These are phyloP conservation scores for Pachypeltis micranthus DNA, from an alignment of 1,140 invertebrate genomes.

Conservation along the genomic window DNA sequence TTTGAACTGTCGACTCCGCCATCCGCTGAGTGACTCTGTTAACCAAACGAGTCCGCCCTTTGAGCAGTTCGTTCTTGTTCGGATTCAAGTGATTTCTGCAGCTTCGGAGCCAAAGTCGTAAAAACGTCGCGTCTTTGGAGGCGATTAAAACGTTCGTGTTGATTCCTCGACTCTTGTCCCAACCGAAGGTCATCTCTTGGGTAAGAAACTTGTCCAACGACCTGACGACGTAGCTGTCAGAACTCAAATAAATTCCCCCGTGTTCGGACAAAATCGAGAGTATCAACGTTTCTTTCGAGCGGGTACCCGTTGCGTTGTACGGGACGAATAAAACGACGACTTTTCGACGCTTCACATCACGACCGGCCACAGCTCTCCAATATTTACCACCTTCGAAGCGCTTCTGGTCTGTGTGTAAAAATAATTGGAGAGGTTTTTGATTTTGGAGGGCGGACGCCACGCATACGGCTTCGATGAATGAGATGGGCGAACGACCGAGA, in stretches of 20 bases:
- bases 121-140: constrained; percentile 30
- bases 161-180: constrained; percentile 21
- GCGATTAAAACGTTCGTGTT: constrained; percentile 27
- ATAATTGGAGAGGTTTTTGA: not conserved
- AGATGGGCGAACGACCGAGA: not conserved
- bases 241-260: constrained; percentile 27
- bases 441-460: not conserved
- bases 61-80: constrained; percentile 29
- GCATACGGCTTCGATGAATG: not conserved
- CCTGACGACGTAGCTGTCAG: constrained; percentile 23
- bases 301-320: not conserved
- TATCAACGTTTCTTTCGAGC: constrained; percentile 18
- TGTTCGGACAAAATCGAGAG: constrained; percentile 22
- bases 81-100: constrained; percentile 30
- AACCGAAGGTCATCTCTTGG: constrained; percentile 35
- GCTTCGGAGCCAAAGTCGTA: constrained; percentile 29
- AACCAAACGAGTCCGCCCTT: constrained; percentile 24
- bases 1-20: constrained; percentile 2
- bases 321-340: not conserved
- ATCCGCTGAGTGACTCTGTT: constrained; percentile 28
- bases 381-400: not conserved
- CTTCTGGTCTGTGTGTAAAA: not conserved
- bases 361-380: not conserved
- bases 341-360: not conserved
- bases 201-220: constrained; percentile 22